Percentiles rank a stretch among this genome's conserved stretches.
phyloP scores from a whole-genome alignment of 1,140 invertebrate genomes.

The Aphelinus atriplicis region DNA sequence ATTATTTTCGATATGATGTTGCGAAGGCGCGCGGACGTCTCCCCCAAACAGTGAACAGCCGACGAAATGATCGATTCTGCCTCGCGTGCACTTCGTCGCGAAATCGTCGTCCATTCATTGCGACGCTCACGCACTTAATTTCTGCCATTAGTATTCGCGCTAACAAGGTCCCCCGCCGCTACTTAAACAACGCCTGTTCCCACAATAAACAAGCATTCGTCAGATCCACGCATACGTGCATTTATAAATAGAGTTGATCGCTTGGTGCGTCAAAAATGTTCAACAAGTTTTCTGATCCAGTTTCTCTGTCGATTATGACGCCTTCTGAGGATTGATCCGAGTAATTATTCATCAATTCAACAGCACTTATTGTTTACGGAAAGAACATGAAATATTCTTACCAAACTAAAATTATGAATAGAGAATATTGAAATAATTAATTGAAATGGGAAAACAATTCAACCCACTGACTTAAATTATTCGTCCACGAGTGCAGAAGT shows the following conservation, averaged over 20 bases:
- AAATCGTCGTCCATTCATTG: slow-evolving; percentile 11
- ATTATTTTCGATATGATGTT: neutral
- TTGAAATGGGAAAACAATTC: no score
- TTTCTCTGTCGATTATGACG: no score
- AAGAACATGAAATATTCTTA: no score
- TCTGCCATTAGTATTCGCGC: neutral
- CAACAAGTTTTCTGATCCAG: no score
- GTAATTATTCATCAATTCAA: no score
- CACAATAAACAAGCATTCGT: neutral
- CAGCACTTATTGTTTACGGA: no score
- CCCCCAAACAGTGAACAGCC: neutral
- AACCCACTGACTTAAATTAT: no score
- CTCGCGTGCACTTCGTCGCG: neutral
- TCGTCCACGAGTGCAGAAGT: no score
- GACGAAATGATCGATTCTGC: neutral
- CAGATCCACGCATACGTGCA: neutral
- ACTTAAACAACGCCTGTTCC: neutral
- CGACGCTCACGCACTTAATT: neutral
- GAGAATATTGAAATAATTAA: no score
- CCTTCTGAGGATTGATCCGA: no score
- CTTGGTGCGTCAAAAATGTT: no score
- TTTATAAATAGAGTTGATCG: neutral
- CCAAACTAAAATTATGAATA: no score
- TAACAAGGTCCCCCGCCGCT: neutral
- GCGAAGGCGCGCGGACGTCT: neutral